Evolutionary conservation across 2,113 vertebrate species (phyloP), one percentile per base, ranked within the genome.

Genomic region (Phyllostomus hastatus): DNA sequence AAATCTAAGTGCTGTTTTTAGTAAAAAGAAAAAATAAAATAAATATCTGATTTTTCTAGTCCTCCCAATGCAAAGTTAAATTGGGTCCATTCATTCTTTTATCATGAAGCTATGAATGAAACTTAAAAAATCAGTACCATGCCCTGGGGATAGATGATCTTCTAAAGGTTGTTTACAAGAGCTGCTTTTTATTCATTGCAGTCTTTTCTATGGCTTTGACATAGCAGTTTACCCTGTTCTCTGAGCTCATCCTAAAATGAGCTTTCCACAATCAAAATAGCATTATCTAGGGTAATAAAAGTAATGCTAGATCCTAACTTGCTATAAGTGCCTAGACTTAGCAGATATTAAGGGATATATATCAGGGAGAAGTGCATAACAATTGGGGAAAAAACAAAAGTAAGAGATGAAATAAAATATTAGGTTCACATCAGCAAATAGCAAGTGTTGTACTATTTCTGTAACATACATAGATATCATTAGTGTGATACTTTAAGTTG

Each of bases 1-100:
- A 94, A 73, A 92, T 95, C 95, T 98, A 96, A 96, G 97, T 97
- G 95, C 92, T 97, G 98, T 95, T 97, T 98, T 95, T 92, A 80
- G 35, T 79, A 88, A 73, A 85, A 52, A 84, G 41, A 61, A 70
- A 16, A 79, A 95, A 96, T 90, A 69, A 69, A 97, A 75, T 3
- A 33, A 95, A 95, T 88, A 48, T 69, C 67, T 79, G 78, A 88
- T 98, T 97, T 97, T 95, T 94, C 89, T 75, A 61, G 52, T 80
- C 90, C 78, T 78, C 96, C 52, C 19, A 64, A 9, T 6, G 75
- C 86, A 94, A 97, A 97, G 94, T 97, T 97, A 97, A 96, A 96
- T 98, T 95, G 76, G 46, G 17, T 94, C 76, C 89, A 90, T 97
- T 97, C 91, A 95, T 94, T 67, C 91, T 87, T 97, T 96, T 80